These are phyloP conservation scores for Pteropus alecto DNA, from an alignment of 2,113 vertebrate species.

Conservation along the genomic window DNA sequence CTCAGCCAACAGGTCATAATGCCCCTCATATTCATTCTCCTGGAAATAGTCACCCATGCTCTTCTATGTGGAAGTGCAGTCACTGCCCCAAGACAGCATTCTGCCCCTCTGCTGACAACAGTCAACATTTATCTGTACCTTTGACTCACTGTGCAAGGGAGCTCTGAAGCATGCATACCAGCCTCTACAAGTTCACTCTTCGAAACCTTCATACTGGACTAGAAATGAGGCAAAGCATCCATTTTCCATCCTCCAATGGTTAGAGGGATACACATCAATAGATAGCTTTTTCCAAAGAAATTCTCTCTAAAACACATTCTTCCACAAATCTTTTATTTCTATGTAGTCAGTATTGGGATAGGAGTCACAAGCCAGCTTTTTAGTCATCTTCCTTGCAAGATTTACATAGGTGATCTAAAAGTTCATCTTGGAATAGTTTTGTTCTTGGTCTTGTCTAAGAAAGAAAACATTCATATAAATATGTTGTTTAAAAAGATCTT, in stretches of 20 bases:
- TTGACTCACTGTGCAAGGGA: neutral
- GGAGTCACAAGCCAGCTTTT: neutral
- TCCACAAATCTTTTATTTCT: neutral
- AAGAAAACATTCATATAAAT: neutral
- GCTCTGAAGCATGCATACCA: neutral
- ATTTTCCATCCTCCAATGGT: neutral
- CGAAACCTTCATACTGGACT: neutral
- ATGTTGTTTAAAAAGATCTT: neutral
- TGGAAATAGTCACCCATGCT: neutral
- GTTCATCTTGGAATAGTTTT: neutral
- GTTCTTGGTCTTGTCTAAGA: neutral
- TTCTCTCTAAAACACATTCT: neutral
- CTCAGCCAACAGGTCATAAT: neutral
- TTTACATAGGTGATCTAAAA: neutral
- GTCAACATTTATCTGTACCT: neutral
- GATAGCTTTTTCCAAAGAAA: neutral
- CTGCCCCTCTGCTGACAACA: neutral
- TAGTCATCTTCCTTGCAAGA: neutral
- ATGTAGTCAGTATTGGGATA: neutral
- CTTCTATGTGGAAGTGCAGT: neutral
- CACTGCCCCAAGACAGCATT: neutral
- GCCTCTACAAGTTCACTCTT: neutral
- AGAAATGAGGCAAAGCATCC: neutral
- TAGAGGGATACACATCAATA: neutral
- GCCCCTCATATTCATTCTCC: neutral